Conservation (phyloP, 2,797 vertebrate genomes). For the Hyperoplus lanceolatus region DNA sequence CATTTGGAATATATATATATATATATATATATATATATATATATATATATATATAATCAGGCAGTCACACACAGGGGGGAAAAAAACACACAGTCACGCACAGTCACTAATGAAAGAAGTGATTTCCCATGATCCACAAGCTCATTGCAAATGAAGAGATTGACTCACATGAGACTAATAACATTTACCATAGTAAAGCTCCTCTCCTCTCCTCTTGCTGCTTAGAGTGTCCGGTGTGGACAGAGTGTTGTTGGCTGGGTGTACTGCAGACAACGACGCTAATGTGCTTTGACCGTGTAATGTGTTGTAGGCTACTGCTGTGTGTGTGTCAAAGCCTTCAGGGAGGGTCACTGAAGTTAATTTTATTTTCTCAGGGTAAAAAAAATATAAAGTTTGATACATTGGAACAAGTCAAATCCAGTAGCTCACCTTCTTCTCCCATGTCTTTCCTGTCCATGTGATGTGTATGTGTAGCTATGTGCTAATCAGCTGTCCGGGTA, state of each 20-base stretch:
- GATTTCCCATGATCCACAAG: slow-evolving; percentile 67
- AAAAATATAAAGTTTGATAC: background rate
- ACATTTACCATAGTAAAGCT: slow-evolving; percentile 41
- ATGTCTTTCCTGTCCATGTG: slow-evolving; percentile 3
- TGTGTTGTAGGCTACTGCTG: background rate
- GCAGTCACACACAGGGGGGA: too few species aligned
- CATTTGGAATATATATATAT: too few species aligned
- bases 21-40: too few species aligned
- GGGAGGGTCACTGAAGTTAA: background rate
- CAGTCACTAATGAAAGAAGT: slow-evolving; percentile 56
- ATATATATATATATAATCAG: too few species aligned
- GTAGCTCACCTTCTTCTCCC: slow-evolving; percentile 9
- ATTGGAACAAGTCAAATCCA: slow-evolving; percentile 29
- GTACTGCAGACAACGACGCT: background rate
- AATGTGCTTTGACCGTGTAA: slow-evolving; percentile 8
- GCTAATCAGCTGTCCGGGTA: slow-evolving; percentile 56
- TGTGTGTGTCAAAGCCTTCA: background rate
- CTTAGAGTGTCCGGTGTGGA: background rate
- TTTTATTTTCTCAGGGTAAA: background rate
- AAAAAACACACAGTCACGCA: background rate
- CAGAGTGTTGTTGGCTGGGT: background rate
- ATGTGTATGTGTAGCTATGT: background rate
- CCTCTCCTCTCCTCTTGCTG: slow-evolving; percentile 3
- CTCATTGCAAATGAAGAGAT: slow-evolving; percentile 58
- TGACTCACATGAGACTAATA: slow-evolving; percentile 67